Evolutionary conservation across 2,113 vertebrate species (phyloP).

Genomic region (Mionectes macconnelli): DNA sequence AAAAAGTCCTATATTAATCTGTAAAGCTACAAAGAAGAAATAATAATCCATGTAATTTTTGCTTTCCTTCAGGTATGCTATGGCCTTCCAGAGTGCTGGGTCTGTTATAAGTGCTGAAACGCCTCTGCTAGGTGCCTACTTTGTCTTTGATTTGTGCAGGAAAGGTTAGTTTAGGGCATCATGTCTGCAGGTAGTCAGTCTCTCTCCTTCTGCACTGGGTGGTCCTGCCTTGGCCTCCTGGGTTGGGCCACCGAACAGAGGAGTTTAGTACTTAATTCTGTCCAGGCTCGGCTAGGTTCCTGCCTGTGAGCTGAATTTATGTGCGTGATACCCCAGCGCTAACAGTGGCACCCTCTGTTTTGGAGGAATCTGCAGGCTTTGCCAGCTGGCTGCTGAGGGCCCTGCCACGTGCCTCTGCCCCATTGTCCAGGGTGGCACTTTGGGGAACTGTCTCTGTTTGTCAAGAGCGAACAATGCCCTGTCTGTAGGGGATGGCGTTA

Average conservation of each 20-base stretch:
- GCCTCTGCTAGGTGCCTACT: background rate
- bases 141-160: background rate
- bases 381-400: slow-evolving; percentile 52
- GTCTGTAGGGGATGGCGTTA: slow-evolving; percentile 69
- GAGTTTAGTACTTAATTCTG: background rate
- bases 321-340: background rate
- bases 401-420: slow-evolving; percentile 6
- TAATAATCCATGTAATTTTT: background rate
- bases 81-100: background rate
- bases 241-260: rapidly evolving
- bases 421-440: slow-evolving; percentile 43
- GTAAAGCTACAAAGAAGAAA: background rate
- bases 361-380: background rate
- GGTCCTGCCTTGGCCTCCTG: background rate
- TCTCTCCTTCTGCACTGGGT: background rate
- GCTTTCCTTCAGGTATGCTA: background rate
- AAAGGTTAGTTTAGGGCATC: background rate
- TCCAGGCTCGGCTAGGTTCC: rapidly evolving
- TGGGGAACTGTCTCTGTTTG: slow-evolving; percentile 56
- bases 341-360: slow-evolving; percentile 64
- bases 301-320: background rate
- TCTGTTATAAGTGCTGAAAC: background rate
- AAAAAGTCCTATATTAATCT: background rate
- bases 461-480: slow-evolving; percentile 66
- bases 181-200: background rate